Percentiles rank a stretch among this genome's conserved stretches.
Conservation (phyloP, 2,888 invertebrate genomes). For the Philereme transversata region DNA sequence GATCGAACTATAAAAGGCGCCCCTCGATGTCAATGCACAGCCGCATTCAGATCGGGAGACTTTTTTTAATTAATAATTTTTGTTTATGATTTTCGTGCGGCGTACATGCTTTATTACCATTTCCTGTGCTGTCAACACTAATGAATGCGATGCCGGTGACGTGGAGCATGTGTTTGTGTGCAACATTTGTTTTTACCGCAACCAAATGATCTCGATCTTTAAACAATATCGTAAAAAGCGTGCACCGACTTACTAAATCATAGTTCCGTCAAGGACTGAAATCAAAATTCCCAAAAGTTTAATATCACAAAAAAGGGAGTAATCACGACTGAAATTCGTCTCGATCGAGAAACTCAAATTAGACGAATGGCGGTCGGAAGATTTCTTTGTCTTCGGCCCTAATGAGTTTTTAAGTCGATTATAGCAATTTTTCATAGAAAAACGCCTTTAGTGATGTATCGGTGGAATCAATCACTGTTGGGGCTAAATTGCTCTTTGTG, state of each 20-base stretch:
- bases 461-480: slow-evolving; percentile 81
- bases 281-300: slow-evolving; percentile 35
- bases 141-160: slow-evolving; percentile 69
- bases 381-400: slow-evolving; percentile 81
- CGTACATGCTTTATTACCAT: slow-evolving; percentile 66
- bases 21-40: slow-evolving; percentile 62
- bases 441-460: slow-evolving; percentile 83
- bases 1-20: slow-evolving; percentile 56
- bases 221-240: slow-evolving; percentile 24
- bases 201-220: slow-evolving; percentile 24
- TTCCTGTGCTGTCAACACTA: slow-evolving; percentile 76
- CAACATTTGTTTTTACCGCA: slow-evolving; percentile 7
- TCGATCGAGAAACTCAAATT: slow-evolving; percentile 81
- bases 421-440: slow-evolving; percentile 84
- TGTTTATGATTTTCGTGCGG: slow-evolving; percentile 69
- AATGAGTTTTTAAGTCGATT: slow-evolving; percentile 85
- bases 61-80: slow-evolving; percentile 71
- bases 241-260: slow-evolving; percentile 21
- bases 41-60: slow-evolving; percentile 69
- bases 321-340: slow-evolving; percentile 77
- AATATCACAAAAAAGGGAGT: slow-evolving; percentile 64
- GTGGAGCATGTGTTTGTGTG: slow-evolving; percentile 56
- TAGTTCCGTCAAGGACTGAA: slow-evolving; percentile 30
- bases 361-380: slow-evolving; percentile 78
- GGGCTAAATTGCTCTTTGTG: slow-evolving; percentile 75